Percentiles rank a stretch among this genome's conserved stretches.
Evolutionary conservation across 1,140 invertebrate species (phyloP).

Genomic region (Stratiolaelaps scimitus): DNA sequence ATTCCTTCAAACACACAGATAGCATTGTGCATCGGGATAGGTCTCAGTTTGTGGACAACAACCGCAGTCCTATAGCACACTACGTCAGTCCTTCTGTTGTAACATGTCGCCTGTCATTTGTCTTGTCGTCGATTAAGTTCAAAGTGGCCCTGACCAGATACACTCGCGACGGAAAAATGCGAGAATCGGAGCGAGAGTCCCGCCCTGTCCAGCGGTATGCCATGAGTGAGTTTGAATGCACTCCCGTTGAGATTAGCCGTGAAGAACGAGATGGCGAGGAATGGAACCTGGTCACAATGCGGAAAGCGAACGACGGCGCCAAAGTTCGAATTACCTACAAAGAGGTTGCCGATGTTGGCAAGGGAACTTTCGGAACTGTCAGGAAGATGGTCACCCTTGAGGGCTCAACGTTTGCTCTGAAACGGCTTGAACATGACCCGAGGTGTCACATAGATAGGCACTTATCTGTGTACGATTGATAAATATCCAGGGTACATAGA

Average conservation of each 20-base stretch:
- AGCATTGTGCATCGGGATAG: too few relatives aligned
- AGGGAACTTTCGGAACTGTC: conserved; percentile 3
- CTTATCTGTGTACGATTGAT: too few relatives aligned
- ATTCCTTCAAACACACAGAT: too few relatives aligned
- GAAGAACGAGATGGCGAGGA: neutral
- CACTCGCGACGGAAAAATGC: too few relatives aligned
- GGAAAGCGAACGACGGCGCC: neutral
- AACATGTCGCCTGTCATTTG: too few relatives aligned
- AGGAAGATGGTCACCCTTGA: conserved; percentile 1
- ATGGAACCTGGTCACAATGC: neutral
- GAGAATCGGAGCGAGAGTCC: neutral
- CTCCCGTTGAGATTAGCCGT: neutral
- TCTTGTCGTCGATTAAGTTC: too few relatives aligned
- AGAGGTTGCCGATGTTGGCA: neutral
- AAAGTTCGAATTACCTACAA: neutral
- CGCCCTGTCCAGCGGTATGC: neutral
- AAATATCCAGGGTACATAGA: too few relatives aligned
- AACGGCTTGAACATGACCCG: conserved; percentile 10
- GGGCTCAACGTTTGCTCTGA: neutral
- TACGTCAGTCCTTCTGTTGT: too few relatives aligned
- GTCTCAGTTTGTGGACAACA: too few relatives aligned
- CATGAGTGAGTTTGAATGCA: conserved; percentile 19
- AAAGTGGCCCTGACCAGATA: too few relatives aligned
- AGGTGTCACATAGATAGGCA: neutral
- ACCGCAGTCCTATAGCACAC: too few relatives aligned